A percentile compares a stretch with the other conserved stretches of the same genome.
These are phyloP conservation scores for Smittia aterrima DNA, from an alignment of 2,888 invertebrate species.

Conservation along the genomic window DNA sequence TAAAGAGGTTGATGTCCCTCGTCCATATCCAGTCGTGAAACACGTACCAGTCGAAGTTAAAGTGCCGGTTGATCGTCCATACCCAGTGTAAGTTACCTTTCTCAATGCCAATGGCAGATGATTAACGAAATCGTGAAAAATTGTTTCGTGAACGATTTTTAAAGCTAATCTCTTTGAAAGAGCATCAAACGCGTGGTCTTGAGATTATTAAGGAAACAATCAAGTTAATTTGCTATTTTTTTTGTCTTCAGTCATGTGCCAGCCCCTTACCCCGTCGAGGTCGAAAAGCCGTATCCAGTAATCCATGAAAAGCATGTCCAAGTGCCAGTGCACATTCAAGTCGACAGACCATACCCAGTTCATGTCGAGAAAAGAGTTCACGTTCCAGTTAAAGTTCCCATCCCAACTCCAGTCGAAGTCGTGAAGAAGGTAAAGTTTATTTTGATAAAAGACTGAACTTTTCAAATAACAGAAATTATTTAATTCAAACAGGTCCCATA, in stretches of 20 bases:
- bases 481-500: constrained; percentile 60
- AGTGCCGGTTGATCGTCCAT: constrained; percentile 67
- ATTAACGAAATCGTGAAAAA: constrained; percentile 56
- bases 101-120: constrained; percentile 56
- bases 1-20: constrained; percentile 68
- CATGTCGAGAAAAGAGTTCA: constrained; percentile 66
- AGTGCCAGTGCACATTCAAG: constrained; percentile 60
- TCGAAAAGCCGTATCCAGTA: constrained; percentile 59
- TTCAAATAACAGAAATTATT: too few relatives aligned
- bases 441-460: too few relatives aligned
- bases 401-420: constrained; percentile 63
- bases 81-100: constrained; percentile 57
- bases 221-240: background rate
- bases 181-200: constrained; percentile 53
- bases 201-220: constrained; percentile 60
- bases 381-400: constrained; percentile 66
- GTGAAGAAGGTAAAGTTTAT: background rate
- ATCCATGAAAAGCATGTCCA: constrained; percentile 62
- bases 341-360: constrained; percentile 65
- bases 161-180: background rate
- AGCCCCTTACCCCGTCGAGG: constrained; percentile 61
- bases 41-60: constrained; percentile 69
- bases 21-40: constrained; percentile 73
- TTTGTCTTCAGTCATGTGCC: constrained; percentile 58
- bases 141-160: constrained; percentile 50